Evolutionary conservation across 2,113 vertebrate species (phyloP).

Genomic region (Callipepla californica): DNA sequence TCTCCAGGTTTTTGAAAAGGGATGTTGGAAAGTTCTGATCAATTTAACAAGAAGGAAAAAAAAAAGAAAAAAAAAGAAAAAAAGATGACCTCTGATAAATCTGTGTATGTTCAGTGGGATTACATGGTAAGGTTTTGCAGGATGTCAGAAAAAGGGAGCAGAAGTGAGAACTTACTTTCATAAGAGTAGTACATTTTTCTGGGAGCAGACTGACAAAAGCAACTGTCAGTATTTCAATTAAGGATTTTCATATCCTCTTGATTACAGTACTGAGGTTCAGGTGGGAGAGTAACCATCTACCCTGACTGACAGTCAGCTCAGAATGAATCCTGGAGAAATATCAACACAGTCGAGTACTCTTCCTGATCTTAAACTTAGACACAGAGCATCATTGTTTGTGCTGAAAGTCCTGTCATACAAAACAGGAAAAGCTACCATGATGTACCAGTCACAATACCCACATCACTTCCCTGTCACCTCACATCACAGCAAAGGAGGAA

Average conservation of each 20-base stretch:
- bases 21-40: background rate
- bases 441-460: fast-evolving
- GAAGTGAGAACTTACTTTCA: background rate
- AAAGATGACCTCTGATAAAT: background rate
- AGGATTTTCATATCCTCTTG: background rate
- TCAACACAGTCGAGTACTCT: background rate
- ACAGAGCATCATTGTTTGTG: background rate
- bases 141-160: background rate
- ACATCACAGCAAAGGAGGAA: fast-evolving
- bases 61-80: too few species aligned
- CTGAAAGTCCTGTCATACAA: background rate
- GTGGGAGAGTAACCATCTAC: background rate
- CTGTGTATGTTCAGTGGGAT: background rate
- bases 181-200: background rate
- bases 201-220: background rate
- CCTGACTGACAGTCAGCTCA: background rate
- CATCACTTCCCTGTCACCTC: background rate
- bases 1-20: background rate
- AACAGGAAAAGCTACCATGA: background rate
- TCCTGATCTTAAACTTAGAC: background rate
- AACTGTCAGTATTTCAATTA: background rate
- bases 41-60: background rate
- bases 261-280: background rate
- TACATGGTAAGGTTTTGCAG: background rate
- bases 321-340: background rate